These are phyloP conservation scores for Paralvinella palmiformis DNA, from an alignment of 1,140 invertebrate genomes.

Conservation along the genomic window DNA sequence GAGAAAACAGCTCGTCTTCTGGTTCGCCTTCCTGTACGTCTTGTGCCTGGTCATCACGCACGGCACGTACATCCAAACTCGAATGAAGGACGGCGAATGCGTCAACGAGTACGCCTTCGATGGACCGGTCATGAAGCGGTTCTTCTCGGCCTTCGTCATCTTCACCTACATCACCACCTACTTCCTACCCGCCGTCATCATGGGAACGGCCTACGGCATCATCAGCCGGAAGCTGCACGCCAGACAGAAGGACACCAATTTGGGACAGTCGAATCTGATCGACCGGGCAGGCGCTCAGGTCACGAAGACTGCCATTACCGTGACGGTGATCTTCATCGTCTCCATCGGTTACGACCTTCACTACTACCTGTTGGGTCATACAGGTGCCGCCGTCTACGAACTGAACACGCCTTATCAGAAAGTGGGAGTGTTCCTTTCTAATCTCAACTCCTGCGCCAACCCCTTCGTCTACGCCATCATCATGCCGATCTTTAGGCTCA, in stretches of 20 bases:
- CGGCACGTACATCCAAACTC: slow-evolving; percentile 15
- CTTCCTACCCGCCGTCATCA: slow-evolving; percentile 11
- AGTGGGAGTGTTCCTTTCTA: slow-evolving; percentile 15
- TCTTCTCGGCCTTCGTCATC: slow-evolving; percentile 14
- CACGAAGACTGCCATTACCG: slow-evolving; percentile 14
- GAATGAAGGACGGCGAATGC: slow-evolving; percentile 11
- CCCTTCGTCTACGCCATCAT: slow-evolving; percentile 14
- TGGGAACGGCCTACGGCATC: slow-evolving; percentile 5
- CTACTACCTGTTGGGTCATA: slow-evolving; percentile 17
- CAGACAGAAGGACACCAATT: background rate
- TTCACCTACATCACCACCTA: slow-evolving; percentile 18
- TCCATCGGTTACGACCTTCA: slow-evolving; percentile 15
- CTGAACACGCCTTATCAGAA: slow-evolving; percentile 9
- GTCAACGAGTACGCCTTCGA: slow-evolving; percentile 12
- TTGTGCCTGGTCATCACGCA: slow-evolving; percentile 11
- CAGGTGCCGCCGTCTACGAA: slow-evolving; percentile 5
- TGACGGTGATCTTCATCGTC: slow-evolving; percentile 12
- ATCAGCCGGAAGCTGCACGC: background rate
- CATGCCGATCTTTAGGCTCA: slow-evolving; percentile 8
- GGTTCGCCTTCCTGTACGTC: slow-evolving; percentile 5
- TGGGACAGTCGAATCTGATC: background rate
- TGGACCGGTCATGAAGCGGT: background rate
- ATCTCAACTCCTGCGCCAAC: slow-evolving; percentile 12
- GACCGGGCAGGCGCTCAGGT: slow-evolving; percentile 10
- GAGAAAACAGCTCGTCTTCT: background rate